Evolutionary conservation across 1,140 invertebrate species (phyloP).

Genomic region (Caenorhabditis briggsae): DNA sequence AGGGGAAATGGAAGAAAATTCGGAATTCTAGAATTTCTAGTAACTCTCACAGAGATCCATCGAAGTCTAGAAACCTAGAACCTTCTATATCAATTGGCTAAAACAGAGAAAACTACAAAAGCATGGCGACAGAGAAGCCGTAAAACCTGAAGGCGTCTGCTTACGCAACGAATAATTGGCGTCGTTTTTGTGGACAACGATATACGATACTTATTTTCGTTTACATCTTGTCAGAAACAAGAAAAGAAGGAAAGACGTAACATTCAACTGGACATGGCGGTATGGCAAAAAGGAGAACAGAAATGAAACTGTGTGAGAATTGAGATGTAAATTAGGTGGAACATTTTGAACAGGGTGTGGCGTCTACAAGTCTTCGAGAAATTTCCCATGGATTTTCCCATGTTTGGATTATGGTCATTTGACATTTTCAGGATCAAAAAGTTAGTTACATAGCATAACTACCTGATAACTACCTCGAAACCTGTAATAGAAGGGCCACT

Average conservation of each 20-base stretch:
- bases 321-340: slow-evolving; percentile 53
- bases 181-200: slow-evolving; percentile 2
- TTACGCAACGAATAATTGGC: not conserved
- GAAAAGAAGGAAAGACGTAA: not conserved
- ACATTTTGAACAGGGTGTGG: not conserved
- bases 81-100: not conserved
- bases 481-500: too few relatives aligned
- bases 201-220: slow-evolving; percentile 8
- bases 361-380: not conserved
- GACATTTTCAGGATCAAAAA: too few relatives aligned
- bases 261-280: not conserved
- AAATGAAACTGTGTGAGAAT: slow-evolving; percentile 18
- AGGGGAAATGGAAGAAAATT: not conserved
- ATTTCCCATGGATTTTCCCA: too few relatives aligned
- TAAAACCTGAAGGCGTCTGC: slow-evolving; percentile 2
- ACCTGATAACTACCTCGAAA: too few relatives aligned
- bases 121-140: not conserved
- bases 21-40: not conserved
- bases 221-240: not conserved
- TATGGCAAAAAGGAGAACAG: not conserved
- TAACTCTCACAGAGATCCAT: too few relatives aligned
- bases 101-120: not conserved
- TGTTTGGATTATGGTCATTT: too few relatives aligned
- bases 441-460: too few relatives aligned
- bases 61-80: too few relatives aligned